These are phyloP conservation scores for Puntigrus tetrazona DNA, from an alignment of 2,113 vertebrate genomes.

Conservation along the genomic window DNA sequence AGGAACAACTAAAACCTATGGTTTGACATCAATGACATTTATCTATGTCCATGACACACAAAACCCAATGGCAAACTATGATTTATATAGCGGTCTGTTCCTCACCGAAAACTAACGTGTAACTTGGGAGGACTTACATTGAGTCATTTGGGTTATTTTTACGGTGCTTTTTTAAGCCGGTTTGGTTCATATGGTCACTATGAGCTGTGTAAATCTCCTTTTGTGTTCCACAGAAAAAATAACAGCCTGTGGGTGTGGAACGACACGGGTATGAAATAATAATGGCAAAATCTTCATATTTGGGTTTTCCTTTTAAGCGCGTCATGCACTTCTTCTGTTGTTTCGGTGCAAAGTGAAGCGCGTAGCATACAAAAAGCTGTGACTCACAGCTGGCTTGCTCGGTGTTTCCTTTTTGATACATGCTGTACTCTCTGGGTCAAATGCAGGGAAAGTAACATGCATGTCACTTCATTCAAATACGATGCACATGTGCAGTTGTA, in stretches of 20 bases:
- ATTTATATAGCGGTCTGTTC: neutral
- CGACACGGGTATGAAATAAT: neutral
- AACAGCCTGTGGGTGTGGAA: neutral
- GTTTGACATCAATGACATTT: neutral
- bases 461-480: neutral
- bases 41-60: neutral
- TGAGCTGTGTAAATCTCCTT: neutral
- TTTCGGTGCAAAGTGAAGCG: neutral
- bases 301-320: neutral
- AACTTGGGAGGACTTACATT: neutral
- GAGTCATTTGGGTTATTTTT: neutral
- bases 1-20: neutral
- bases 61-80: neutral
- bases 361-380: neutral
- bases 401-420: constrained; percentile 9
- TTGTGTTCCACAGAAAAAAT: neutral
- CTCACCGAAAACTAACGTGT: neutral
- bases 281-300: neutral
- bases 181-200: neutral
- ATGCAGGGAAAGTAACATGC: neutral
- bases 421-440: neutral
- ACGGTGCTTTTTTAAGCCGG: neutral
- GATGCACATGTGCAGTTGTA: neutral
- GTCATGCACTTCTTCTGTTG: neutral
- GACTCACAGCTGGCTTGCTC: constrained; percentile 17